A percentile compares a stretch with the other conserved stretches of the same genome.
Conservation (phyloP, 2,113 vertebrate genomes). For the Dryoscopus gambensis region DNA sequence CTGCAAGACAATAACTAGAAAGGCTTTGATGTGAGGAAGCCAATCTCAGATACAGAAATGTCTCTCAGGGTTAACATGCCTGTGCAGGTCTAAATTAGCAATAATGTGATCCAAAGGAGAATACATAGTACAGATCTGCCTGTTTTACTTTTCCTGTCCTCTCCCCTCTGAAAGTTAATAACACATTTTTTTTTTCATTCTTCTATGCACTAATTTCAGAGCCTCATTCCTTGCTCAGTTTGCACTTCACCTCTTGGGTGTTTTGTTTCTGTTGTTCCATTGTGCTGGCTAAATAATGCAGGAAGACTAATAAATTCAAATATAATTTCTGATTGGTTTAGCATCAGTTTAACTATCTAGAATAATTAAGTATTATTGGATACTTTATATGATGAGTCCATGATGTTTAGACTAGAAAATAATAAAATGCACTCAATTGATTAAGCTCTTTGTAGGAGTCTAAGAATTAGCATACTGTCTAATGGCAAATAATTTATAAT, state of each 20-base stretch:
- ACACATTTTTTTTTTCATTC: background rate
- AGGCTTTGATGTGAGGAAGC: background rate
- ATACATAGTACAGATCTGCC: background rate
- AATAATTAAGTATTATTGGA: constrained; percentile 71
- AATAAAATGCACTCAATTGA: constrained; percentile 76
- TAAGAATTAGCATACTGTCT: constrained; percentile 73
- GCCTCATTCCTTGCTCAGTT: background rate
- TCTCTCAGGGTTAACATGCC: background rate
- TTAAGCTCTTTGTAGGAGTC: constrained; percentile 71
- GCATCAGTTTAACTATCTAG: constrained; percentile 65
- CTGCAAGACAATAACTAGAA: background rate
- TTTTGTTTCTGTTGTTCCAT: constrained; percentile 59
- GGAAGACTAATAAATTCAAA: constrained; percentile 67
- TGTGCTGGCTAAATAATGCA: constrained; percentile 65
- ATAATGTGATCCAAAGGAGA: background rate
- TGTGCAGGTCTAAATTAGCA: background rate
- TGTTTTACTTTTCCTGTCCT: background rate
- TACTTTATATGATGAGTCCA: constrained; percentile 66
- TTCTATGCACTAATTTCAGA: background rate
- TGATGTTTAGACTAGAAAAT: constrained; percentile 73
- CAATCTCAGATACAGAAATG: background rate
- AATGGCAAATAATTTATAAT: constrained; percentile 74
- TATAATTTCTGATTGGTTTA: constrained; percentile 71
- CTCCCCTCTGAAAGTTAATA: background rate
- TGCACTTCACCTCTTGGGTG: background rate